Conservation (phyloP, 2,113 vertebrate species). For the Kryptolebias marmoratus region DNA sequence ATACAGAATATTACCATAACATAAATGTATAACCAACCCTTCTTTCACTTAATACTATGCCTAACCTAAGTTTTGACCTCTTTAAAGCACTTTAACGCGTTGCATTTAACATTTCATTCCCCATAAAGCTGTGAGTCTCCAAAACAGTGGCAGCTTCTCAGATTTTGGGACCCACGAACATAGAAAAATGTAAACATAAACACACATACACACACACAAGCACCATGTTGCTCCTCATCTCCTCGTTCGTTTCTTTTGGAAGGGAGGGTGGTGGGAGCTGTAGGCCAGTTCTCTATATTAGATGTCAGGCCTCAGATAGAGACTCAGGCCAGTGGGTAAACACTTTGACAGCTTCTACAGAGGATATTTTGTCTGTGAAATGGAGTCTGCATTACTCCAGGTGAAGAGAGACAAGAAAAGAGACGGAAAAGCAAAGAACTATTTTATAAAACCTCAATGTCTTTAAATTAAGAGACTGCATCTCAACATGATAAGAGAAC, state of each 20-base stretch:
- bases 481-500: constrained; percentile 30
- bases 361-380: constrained; percentile 83
- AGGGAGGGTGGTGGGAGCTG: constrained; percentile 66
- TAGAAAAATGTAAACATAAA: not conserved
- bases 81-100: not conserved
- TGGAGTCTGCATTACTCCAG: constrained; percentile 75
- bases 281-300: constrained; percentile 80
- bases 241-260: constrained; percentile 30
- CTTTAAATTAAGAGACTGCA: not conserved
- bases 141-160: not conserved
- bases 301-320: constrained; percentile 82
- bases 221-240: constrained; percentile 31
- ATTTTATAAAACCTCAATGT: constrained; percentile 26
- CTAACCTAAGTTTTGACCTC: not conserved
- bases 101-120: not conserved
- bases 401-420: constrained; percentile 55
- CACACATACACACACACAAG: not conserved
- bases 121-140: not conserved
- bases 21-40: not conserved
- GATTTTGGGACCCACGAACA: not conserved
- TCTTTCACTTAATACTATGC: not conserved
- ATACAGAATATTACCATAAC: not conserved
- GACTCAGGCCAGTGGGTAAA: constrained; percentile 81
- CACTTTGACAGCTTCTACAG: constrained; percentile 82
- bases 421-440: constrained; percentile 33